Percentiles rank a stretch among this genome's conserved stretches.
Conservation (phyloP, 2,113 vertebrate species). For the Diadophis punctatus region DNA sequence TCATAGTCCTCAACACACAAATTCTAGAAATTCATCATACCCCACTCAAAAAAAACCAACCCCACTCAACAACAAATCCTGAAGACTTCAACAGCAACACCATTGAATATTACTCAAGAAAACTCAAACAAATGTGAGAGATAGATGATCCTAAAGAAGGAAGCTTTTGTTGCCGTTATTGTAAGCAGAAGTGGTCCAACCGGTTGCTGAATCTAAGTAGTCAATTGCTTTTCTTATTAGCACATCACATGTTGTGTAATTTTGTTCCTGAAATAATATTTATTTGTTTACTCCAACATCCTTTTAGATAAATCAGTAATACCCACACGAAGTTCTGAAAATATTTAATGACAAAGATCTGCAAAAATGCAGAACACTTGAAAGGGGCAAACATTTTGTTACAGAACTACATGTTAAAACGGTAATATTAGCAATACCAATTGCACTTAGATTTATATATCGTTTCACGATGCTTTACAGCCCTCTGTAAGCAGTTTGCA, state of each 20-base stretch:
- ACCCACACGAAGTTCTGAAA: neutral
- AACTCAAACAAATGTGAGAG: neutral
- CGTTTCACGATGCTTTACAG: too few relatives aligned
- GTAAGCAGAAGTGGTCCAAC: neutral
- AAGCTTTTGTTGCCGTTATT: neutral
- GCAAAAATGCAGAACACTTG: neutral
- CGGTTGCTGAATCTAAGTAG: neutral
- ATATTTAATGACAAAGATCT: neutral
- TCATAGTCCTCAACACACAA: neutral
- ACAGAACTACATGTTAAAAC: neutral
- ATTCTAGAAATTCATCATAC: neutral
- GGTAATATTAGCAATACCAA: neutral
- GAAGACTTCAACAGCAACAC: neutral
- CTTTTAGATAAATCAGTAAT: neutral
- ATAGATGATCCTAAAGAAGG: neutral
- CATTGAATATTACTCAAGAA: neutral
- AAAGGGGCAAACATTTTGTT: neutral
- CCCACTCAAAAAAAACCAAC: neutral
- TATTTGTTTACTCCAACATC: neutral
- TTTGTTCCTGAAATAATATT: neutral
- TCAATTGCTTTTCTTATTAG: neutral
- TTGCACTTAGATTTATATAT: too few relatives aligned
- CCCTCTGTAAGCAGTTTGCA: neutral
- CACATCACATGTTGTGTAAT: neutral
- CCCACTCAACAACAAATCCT: neutral